phyloP scores from a whole-genome alignment of 1,140 invertebrate genomes.

The Saxidomus purpurata region DNA sequence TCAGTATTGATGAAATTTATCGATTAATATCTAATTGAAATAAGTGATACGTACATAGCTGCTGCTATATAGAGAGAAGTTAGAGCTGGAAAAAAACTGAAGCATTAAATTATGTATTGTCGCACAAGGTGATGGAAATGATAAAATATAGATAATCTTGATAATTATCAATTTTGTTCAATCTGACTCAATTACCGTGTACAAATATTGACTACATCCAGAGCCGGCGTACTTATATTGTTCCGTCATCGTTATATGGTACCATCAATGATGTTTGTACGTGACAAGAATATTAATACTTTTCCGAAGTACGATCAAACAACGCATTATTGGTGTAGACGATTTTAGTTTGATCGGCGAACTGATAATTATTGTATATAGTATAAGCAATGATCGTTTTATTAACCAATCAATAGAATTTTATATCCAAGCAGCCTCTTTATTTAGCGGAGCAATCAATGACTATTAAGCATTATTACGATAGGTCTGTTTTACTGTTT shows the following conservation, averaged over 20 bases:
- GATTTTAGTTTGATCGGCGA: conserved; percentile 29
- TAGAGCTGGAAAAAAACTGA: too few relatives aligned
- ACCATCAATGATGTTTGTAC: conserved; percentile 35
- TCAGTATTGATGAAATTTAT: background rate
- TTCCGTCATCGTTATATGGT: background rate
- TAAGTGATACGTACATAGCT: background rate
- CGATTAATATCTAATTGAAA: background rate
- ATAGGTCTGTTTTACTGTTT: conserved; percentile 56
- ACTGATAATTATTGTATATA: conserved; percentile 47
- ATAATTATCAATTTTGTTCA: conserved; percentile 44
- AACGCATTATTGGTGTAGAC: conserved; percentile 32
- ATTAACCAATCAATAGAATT: conserved; percentile 54
- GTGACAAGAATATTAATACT: conserved; percentile 45
- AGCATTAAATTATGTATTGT: too few relatives aligned
- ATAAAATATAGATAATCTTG: background rate
- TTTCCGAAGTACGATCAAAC: conserved; percentile 30
- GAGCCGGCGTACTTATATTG: conserved; percentile 15
- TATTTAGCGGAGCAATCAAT: conserved; percentile 53
- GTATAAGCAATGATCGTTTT: conserved; percentile 46
- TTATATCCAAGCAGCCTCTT: conserved; percentile 35
- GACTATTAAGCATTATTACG: conserved; percentile 53
- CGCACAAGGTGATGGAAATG: too few relatives aligned
- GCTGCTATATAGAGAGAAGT: too few relatives aligned
- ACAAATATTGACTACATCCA: conserved; percentile 26
- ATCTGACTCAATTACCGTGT: conserved; percentile 44